These are phyloP conservation scores for Falco columbarius DNA, from an alignment of 2,797 vertebrate genomes.

Conservation along the genomic window DNA sequence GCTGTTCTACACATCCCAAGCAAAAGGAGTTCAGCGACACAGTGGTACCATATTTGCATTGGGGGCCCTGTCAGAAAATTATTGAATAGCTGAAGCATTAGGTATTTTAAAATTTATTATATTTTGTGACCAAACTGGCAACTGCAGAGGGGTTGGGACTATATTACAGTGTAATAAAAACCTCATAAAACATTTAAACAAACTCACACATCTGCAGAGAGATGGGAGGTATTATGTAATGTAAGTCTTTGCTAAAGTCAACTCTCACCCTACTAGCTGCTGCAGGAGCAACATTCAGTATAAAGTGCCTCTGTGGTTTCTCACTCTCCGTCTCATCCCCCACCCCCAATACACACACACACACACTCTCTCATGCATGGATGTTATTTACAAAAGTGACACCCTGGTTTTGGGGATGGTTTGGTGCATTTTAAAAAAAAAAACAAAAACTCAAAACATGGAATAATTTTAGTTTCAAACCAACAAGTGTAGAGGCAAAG, in stretches of 20 bases:
- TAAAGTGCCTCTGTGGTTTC: constrained; percentile 68
- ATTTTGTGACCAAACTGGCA: constrained; percentile 70
- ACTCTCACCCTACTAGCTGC: constrained; percentile 66
- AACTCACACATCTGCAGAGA: constrained; percentile 77
- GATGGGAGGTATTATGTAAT: constrained; percentile 78
- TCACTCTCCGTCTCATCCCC: constrained; percentile 21
- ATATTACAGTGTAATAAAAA: constrained; percentile 71
- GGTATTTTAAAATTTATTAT: constrained; percentile 69
- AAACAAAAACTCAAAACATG: background rate
- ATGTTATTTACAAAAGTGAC: background rate
- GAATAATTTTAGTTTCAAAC: background rate
- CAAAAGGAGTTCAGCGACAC: background rate
- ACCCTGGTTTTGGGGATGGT: background rate
- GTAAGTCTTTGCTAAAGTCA: constrained; percentile 69
- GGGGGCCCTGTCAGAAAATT: constrained; percentile 47
- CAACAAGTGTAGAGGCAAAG: background rate
- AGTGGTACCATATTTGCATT: constrained; percentile 9
- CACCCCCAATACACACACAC: background rate
- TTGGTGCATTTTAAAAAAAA: background rate
- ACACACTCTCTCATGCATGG: background rate
- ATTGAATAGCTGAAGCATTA: constrained; percentile 65
- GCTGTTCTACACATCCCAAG: background rate
- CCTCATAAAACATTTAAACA: constrained; percentile 74
- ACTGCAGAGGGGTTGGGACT: constrained; percentile 60
- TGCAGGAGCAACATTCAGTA: constrained; percentile 42